Evolutionary conservation across 2,888 invertebrate genomes (phyloP).

Genomic region (Xanthia togata): DNA sequence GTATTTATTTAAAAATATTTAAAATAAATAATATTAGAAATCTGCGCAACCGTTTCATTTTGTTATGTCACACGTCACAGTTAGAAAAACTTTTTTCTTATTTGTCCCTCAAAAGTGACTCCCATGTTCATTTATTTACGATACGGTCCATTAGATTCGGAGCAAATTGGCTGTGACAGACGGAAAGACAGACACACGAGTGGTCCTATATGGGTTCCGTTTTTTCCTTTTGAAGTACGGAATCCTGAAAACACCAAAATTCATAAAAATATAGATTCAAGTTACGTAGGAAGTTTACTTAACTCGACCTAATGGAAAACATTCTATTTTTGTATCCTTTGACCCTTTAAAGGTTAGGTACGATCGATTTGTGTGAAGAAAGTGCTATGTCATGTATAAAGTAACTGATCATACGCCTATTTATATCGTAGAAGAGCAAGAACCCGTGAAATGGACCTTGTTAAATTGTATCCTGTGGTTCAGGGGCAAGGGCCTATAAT

Average conservation of each 20-base stretch:
- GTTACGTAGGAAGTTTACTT: conserved; percentile 14
- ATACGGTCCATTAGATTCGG: too few relatives aligned
- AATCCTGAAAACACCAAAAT: neutral
- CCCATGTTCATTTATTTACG: too few relatives aligned
- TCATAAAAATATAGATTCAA: conserved; percentile 13
- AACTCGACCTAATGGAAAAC: conserved; percentile 8
- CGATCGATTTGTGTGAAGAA: conserved; percentile 29
- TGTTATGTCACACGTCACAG: too few relatives aligned
- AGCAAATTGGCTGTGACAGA: too few relatives aligned
- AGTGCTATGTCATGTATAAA: conserved; percentile 29
- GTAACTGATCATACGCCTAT: conserved; percentile 29
- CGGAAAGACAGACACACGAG: too few relatives aligned
- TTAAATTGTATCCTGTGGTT: conserved; percentile 7
- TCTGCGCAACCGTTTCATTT: too few relatives aligned
- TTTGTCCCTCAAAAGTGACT: too few relatives aligned
- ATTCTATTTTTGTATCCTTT: conserved; percentile 42
- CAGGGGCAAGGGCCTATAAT: neutral
- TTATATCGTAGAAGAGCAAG: conserved; percentile 15
- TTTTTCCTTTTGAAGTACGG: too few relatives aligned
- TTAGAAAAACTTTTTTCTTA: too few relatives aligned
- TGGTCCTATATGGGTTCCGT: too few relatives aligned
- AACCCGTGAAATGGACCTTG: conserved; percentile 15
- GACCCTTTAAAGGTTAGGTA: conserved; percentile 21
- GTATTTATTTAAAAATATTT: too few relatives aligned
- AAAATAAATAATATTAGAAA: too few relatives aligned